Base-by-base conservation (phyloP, 2,113 vertebrate species). In the Perognathus longimembris region DNA sequence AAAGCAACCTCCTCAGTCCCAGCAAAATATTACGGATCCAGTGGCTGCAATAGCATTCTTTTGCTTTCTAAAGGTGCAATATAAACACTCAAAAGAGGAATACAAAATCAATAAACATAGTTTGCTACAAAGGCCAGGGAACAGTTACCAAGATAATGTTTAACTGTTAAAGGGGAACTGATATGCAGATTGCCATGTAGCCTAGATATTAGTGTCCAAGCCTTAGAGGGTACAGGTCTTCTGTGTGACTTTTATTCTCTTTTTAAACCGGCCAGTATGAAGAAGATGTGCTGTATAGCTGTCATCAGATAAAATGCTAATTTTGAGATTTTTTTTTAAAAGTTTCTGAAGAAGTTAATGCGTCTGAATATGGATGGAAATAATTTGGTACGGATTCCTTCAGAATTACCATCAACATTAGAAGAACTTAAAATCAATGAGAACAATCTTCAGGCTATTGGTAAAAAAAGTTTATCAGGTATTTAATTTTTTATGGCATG, bases 361-460 rank as follows among this genome's bases (percentile, higher is more conserved):
- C 98, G 99, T 57, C 97, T 99, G 89, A 99, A 99, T 97, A 89
- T 99, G 98, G 99, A 99, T 83, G 99, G 98, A 97, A 99, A 99
- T 93, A 97, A 98, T 91, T 97, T 99, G 40, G 97, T 97, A 7
- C 94, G 93, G 0, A 97, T 99, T 85, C 99, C 99, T 40, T 80
- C 97, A 78, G 97, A 97, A 94, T 96, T 99, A 67, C 99, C 99
- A 45, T 77, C 98, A 40, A 97, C 98, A 50, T 97, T 99, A 92
- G 98, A 99, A 96, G 99, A 99, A 97, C 98, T 99, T 85, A 99
- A 99, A 98, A 97, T 99, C 97, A 99, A 98, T 38, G 99, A 99
- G 94, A 99, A 99, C 97, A 97, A 96, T 77, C 98, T 99, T 77
- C 98, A 97, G 91, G 85, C 91, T 61, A 97, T 99, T 1, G 96